A percentile compares a stretch with the other conserved stretches of the same genome.
These are phyloP conservation scores for Hystrix brachyura DNA, from an alignment of 2,113 vertebrate genomes.

Conservation along the genomic window DNA sequence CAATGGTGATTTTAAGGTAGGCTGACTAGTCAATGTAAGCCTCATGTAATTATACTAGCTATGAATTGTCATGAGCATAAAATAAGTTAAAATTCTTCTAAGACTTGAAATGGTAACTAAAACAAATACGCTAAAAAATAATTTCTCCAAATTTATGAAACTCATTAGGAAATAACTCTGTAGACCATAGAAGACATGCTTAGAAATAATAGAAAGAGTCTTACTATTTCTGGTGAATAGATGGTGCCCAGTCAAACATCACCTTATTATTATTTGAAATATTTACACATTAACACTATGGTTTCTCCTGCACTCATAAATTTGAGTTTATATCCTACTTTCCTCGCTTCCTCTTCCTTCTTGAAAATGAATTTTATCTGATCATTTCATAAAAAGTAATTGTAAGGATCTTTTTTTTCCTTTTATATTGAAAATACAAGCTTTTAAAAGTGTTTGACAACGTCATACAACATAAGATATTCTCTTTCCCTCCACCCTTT, in stretches of 20 bases:
- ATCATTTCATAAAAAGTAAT: neutral
- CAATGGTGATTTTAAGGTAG: neutral
- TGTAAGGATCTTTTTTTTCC: neutral
- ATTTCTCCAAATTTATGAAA: neutral
- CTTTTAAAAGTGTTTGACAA: neutral
- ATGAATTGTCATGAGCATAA: neutral
- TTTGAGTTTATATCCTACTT: neutral
- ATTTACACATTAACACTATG: neutral
- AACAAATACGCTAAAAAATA: neutral
- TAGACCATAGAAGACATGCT: neutral
- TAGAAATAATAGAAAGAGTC: neutral
- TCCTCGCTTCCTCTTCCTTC: neutral
- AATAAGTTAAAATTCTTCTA: neutral
- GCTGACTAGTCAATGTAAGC: neutral
- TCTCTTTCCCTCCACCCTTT: rapidly evolving
- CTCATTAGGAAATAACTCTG: neutral
- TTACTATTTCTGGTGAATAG: neutral
- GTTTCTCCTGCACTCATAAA: neutral
- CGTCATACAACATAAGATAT: neutral
- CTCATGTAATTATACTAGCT: neutral
- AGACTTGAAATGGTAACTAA: neutral
- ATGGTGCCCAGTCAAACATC: neutral
- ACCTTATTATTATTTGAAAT: neutral
- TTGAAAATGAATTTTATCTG: neutral
- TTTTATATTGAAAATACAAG: neutral